Percentiles rank a stretch among this genome's conserved stretches.
Conservation (phyloP, 2,888 invertebrate species). For the Drepanosiphum platanoidis region DNA sequence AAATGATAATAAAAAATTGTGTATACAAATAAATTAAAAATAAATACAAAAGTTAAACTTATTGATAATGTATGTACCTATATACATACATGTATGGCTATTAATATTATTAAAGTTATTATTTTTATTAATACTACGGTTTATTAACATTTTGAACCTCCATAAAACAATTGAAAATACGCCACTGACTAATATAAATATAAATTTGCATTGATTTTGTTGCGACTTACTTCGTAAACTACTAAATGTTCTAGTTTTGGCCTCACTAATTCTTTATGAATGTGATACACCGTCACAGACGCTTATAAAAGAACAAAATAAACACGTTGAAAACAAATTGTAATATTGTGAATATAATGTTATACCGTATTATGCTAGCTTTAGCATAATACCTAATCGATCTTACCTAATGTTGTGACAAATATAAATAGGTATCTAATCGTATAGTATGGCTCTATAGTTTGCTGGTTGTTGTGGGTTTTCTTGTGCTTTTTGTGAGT, state of each 20-base stretch:
- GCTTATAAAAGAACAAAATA: slow-evolving; percentile 61
- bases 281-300: slow-evolving; percentile 63
- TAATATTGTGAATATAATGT: neutral
- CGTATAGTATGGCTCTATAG: slow-evolving; percentile 41
- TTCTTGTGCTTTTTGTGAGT: slow-evolving; percentile 37
- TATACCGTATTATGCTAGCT: neutral
- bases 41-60: no score
- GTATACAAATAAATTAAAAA: neutral
- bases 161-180: no score
- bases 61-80: no score
- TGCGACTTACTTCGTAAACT: slow-evolving; percentile 63
- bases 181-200: no score
- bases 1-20: neutral
- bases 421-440: slow-evolving; percentile 63
- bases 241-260: slow-evolving; percentile 64
- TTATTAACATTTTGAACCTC: no score
- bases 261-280: slow-evolving; percentile 63
- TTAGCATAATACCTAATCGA: neutral
- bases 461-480: slow-evolving; percentile 29
- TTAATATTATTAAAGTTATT: no score
- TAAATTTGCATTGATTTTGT: neutral
- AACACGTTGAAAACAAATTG: neutral
- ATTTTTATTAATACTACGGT: no score
- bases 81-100: no score
- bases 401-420: slow-evolving; percentile 62